These are phyloP conservation scores for Borostomias antarcticus DNA, from an alignment of 2,797 vertebrate species.

Conservation along the genomic window DNA sequence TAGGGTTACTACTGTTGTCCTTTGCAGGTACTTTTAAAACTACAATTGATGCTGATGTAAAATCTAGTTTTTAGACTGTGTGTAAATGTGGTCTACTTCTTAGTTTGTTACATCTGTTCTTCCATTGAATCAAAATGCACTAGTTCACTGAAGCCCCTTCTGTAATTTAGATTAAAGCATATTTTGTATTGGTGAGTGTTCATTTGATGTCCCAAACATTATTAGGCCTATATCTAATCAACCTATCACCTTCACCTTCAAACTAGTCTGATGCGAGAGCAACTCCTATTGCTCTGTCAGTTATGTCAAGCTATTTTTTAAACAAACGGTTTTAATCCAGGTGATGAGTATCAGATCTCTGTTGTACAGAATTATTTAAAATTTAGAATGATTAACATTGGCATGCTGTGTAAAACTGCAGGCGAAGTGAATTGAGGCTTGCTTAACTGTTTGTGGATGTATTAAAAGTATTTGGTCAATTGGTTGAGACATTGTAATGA, in stretches of 20 bases:
- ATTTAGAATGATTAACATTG: background rate
- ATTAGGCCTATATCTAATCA: too few relatives aligned
- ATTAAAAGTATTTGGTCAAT: slow-evolving; percentile 27
- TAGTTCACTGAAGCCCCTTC: background rate
- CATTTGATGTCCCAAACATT: background rate
- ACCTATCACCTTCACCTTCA: slow-evolving; percentile 8
- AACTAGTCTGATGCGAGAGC: slow-evolving; percentile 8
- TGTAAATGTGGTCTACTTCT: background rate
- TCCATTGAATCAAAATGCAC: background rate
- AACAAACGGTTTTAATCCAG: slow-evolving; percentile 1
- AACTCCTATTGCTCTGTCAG: background rate
- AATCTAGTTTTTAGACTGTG: background rate
- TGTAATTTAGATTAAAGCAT: background rate
- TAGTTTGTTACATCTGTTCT: background rate
- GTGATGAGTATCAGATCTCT: background rate
- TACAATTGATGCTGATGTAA: background rate
- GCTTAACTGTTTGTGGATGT: slow-evolving; percentile 27
- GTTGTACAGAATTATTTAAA: background rate
- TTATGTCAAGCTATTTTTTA: slow-evolving; percentile 4
- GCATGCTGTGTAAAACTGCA: slow-evolving; percentile 20
- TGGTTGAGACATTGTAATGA: slow-evolving; percentile 6
- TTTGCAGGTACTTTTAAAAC: background rate
- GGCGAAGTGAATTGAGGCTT: slow-evolving; percentile 7
- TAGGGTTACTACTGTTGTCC: background rate
- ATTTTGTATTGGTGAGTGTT: background rate